phyloP scores from a whole-genome alignment of 2,888 invertebrate genomes.

The Oligia latruncula region DNA sequence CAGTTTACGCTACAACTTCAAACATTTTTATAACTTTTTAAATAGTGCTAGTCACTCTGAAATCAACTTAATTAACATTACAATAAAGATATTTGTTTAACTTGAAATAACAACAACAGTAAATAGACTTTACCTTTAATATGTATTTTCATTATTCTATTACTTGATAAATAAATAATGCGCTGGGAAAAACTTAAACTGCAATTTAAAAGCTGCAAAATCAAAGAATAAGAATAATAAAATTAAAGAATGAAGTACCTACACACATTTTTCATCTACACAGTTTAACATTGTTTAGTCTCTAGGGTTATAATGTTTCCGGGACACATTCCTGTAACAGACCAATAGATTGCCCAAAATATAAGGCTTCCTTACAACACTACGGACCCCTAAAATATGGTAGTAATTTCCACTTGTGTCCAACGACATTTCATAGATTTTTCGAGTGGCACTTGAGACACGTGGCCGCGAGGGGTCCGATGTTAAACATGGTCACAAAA shows the following conservation, averaged over 20 bases:
- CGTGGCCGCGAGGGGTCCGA: conserved; percentile 36
- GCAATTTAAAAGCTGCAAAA: background rate
- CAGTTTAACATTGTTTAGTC: background rate
- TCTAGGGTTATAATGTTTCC: conserved; percentile 14
- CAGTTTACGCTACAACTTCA: too few species aligned
- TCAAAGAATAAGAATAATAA: background rate
- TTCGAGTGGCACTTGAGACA: conserved; percentile 56
- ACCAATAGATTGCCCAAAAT: background rate
- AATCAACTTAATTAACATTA: too few species aligned
- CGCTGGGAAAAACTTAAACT: too few species aligned
- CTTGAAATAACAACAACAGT: too few species aligned
- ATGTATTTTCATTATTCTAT: too few species aligned
- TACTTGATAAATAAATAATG: too few species aligned
- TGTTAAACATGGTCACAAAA: conserved; percentile 24
- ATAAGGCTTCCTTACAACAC: background rate
- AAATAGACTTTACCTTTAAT: too few species aligned
- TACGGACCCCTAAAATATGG: conserved; percentile 34
- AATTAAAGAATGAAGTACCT: background rate
- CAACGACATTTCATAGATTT: conserved; percentile 44
- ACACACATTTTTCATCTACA: background rate
- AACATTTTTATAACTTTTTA: too few species aligned
- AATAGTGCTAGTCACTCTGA: too few species aligned
- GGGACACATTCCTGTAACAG: background rate
- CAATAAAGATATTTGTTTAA: too few species aligned
- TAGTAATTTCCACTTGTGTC: conserved; percentile 45